phyloP scores from a whole-genome alignment of 1,140 invertebrate species.

The Hypsibius dujardini region DNA sequence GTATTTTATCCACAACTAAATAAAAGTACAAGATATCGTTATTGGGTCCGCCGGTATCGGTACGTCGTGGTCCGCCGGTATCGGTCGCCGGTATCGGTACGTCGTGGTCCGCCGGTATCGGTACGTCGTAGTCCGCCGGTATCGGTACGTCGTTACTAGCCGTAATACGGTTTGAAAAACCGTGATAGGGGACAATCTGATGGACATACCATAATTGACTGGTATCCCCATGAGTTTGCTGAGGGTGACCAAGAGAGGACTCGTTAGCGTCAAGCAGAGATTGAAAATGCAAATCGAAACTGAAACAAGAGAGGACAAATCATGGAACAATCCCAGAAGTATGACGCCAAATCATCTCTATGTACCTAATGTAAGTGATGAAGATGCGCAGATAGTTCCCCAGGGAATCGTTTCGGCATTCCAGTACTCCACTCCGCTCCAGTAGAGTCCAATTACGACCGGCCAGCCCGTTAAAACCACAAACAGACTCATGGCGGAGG shows the following conservation, averaged over 20 bases:
- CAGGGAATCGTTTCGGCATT: neutral
- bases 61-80: no score
- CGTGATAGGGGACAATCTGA: neutral
- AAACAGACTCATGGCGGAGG: neutral
- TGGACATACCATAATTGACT: neutral
- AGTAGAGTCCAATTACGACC: neutral
- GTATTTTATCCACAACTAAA: neutral
- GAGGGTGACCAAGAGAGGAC: neutral
- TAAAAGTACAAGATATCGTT: neutral
- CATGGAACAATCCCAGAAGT: neutral
- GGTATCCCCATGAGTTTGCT: conserved; percentile 12
- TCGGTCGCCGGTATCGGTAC: no score
- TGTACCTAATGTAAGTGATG: neutral
- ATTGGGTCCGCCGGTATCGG: no score
- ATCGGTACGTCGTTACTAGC: neutral
- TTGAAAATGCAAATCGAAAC: conserved; percentile 8
- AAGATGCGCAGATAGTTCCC: neutral
- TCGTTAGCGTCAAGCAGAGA: conserved; percentile 8
- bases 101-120: no score
- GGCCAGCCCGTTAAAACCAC: neutral
- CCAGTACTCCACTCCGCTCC: conserved; percentile 13
- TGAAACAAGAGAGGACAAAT: neutral
- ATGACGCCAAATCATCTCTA: neutral
- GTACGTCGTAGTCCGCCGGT: no score
- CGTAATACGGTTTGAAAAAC: neutral